Percentiles rank a stretch among this genome's conserved stretches.
phyloP scores from a whole-genome alignment of 2,888 invertebrate genomes.

The Xestia rhomboidea region DNA sequence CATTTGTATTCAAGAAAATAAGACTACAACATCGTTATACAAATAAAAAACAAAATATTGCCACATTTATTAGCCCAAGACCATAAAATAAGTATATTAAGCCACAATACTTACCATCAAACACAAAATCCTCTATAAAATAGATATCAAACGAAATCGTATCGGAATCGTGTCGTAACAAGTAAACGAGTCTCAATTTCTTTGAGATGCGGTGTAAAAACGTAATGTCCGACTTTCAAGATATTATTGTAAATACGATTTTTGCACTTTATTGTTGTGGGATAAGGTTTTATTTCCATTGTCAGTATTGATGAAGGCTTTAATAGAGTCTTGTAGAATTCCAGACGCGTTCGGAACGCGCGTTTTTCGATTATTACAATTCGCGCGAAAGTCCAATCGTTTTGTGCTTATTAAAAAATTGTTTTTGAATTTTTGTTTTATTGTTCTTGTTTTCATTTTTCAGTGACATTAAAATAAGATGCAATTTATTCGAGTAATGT shows the following conservation, averaged over 20 bases:
- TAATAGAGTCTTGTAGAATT: conserved; percentile 83
- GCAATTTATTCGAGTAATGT: conserved; percentile 42
- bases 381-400: conserved; percentile 76
- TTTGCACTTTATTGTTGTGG: neutral
- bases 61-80: conserved; percentile 26
- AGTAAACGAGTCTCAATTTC: conserved; percentile 74
- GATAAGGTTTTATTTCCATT: conserved; percentile 51
- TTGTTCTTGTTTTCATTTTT: conserved; percentile 57
- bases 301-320: conserved; percentile 55
- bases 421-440: conserved; percentile 52
- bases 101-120: conserved; percentile 45
- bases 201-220: conserved; percentile 79
- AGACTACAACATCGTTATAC: neutral
- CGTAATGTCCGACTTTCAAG: conserved; percentile 67
- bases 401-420: conserved; percentile 68
- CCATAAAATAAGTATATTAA: conserved; percentile 48
- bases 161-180: conserved; percentile 75
- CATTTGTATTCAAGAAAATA: conserved; percentile 28
- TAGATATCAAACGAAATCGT: conserved; percentile 62
- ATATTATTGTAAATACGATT: neutral
- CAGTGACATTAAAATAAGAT: conserved; percentile 52
- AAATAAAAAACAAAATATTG: conserved; percentile 36
- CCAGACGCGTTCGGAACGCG: conserved; percentile 77
- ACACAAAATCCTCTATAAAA: conserved; percentile 48
- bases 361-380: conserved; percentile 82